These are phyloP conservation scores for Rallus limicola DNA, from an alignment of 2,113 vertebrate genomes.

Conservation along the genomic window DNA sequence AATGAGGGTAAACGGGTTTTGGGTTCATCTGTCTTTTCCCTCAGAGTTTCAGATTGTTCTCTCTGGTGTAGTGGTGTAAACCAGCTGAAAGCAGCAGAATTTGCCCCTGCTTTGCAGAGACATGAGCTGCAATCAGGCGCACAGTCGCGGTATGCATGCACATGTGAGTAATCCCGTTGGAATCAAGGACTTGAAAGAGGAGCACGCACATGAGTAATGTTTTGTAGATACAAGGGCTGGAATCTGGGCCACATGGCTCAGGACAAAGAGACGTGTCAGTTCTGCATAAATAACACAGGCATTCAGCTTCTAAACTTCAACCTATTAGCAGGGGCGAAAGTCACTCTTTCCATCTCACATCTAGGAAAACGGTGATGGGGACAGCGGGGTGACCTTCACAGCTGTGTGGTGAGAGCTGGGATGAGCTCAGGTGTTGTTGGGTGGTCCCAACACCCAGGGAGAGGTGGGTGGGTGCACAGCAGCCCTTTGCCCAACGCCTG, in stretches of 20 bases:
- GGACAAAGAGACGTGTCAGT: slow-evolving; percentile 53
- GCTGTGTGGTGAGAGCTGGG: not conserved
- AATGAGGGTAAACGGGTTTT: not conserved
- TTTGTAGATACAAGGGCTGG: slow-evolving; percentile 58
- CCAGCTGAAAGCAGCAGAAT: not conserved
- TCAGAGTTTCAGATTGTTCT: not conserved
- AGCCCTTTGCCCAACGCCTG: not conserved
- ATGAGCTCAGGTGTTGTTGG: not conserved
- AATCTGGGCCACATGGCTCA: slow-evolving; percentile 57
- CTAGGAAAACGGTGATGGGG: not conserved
- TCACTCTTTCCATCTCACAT: not conserved
- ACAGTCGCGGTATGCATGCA: not conserved
- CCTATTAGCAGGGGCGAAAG: not conserved
- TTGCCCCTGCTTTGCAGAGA: not conserved
- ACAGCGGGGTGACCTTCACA: not conserved
- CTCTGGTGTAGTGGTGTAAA: not conserved
- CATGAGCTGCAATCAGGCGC: not conserved
- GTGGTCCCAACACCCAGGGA: not conserved
- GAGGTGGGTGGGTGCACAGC: not conserved
- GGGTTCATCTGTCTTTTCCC: not conserved
- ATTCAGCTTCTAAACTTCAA: not conserved
- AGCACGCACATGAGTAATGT: not conserved
- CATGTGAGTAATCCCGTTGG: slow-evolving; percentile 32
- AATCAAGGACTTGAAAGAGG: slow-evolving; percentile 33
- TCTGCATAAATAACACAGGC: slow-evolving; percentile 40